These are phyloP conservation scores for Nanorana parkeri DNA, from an alignment of 2,113 vertebrate genomes.

Conservation along the genomic window DNA sequence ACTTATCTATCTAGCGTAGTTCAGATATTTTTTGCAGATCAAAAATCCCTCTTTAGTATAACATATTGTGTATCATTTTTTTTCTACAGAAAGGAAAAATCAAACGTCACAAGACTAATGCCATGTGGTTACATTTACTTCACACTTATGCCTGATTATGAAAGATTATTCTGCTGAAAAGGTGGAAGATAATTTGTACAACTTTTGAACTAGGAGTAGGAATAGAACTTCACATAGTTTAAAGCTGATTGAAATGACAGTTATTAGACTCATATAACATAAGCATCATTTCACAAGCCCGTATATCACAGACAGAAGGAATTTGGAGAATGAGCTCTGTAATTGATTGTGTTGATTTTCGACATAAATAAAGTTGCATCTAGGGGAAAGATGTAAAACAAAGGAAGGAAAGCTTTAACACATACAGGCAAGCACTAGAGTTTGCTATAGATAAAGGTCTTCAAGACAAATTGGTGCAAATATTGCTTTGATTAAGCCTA, in stretches of 20 bases:
- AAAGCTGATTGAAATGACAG: slow-evolving; percentile 34
- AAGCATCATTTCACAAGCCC: slow-evolving; percentile 55
- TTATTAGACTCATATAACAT: slow-evolving; percentile 48
- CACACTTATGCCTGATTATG: slow-evolving; percentile 11
- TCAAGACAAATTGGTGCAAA: slow-evolving; percentile 32
- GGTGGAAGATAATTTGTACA: slow-evolving; percentile 41
- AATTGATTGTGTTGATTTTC: slow-evolving; percentile 54
- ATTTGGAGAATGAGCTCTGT: slow-evolving; percentile 52
- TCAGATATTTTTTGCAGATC: too few relatives aligned
- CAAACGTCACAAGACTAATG: not conserved
- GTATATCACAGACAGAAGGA: slow-evolving; percentile 47
- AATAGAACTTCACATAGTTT: slow-evolving; percentile 24
- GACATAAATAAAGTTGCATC: slow-evolving; percentile 55
- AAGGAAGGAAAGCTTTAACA: slow-evolving; percentile 52
- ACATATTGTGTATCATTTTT: too few relatives aligned
- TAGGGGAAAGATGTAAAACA: slow-evolving; percentile 49
- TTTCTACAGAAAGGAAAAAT: not conserved
- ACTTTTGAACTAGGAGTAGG: slow-evolving; percentile 39
- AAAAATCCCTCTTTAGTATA: too few relatives aligned
- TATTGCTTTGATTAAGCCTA: slow-evolving; percentile 21
- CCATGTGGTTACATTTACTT: slow-evolving; percentile 33
- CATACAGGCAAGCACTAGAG: slow-evolving; percentile 27
- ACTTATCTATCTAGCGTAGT: too few relatives aligned
- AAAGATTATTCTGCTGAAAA: slow-evolving; percentile 44
- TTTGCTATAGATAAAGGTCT: slow-evolving; percentile 24